Conservation (phyloP, 1,140 invertebrate species). For the Brachionus koreanus region DNA sequence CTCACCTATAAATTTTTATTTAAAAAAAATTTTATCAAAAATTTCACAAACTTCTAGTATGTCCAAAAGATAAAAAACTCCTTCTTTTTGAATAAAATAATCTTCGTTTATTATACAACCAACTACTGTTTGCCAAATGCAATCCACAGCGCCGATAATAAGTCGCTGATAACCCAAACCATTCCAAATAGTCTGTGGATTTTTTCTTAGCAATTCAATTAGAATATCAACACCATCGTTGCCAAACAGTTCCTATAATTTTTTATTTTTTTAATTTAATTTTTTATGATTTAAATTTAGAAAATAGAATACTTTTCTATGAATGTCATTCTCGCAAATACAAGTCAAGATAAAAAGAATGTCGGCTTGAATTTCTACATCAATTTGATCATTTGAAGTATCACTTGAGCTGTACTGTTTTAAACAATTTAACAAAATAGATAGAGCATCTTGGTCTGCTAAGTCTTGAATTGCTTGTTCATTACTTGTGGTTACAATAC, state of each 20-base stretch:
- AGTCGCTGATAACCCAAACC: slow-evolving; percentile 57
- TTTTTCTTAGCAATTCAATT: slow-evolving; percentile 53
- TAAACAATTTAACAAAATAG: slow-evolving; percentile 49
- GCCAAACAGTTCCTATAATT: slow-evolving; percentile 56
- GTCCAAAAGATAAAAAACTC: slow-evolving; percentile 56
- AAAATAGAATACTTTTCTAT: slow-evolving; percentile 52
- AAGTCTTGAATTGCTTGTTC: slow-evolving; percentile 54
- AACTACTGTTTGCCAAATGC: slow-evolving; percentile 57
- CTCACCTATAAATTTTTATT: slow-evolving; percentile 48
- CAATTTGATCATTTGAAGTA: slow-evolving; percentile 47
- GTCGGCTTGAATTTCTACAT: slow-evolving; percentile 58
- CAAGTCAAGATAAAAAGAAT: slow-evolving; percentile 56
- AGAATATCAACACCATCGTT: slow-evolving; percentile 53
- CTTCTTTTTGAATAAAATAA: slow-evolving; percentile 57
- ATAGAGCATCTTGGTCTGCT: slow-evolving; percentile 56
- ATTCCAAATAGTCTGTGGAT: slow-evolving; percentile 52
- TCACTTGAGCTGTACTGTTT: background rate
- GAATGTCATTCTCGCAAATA: slow-evolving; percentile 57
- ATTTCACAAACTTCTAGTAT: slow-evolving; percentile 53
- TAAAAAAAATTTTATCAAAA: background rate
- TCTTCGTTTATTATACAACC: slow-evolving; percentile 57
- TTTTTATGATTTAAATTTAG: background rate
- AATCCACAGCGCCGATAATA: slow-evolving; percentile 52
- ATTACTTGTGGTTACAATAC: slow-evolving; percentile 54
- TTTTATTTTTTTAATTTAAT: too few relatives aligned